Evolutionary conservation across 1,140 invertebrate genomes (phyloP).

Genomic region (Elymnias hypermnestra): DNA sequence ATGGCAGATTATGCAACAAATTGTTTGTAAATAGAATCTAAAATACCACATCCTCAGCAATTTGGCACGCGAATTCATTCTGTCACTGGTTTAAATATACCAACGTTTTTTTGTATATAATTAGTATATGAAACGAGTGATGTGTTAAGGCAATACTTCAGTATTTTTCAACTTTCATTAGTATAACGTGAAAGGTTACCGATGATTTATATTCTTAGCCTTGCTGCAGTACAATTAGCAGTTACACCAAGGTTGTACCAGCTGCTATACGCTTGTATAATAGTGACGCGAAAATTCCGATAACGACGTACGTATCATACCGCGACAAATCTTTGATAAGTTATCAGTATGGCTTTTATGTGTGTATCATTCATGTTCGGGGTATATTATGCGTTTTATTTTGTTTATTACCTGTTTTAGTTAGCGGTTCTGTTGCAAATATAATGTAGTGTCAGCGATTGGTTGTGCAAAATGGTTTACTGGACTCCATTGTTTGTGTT

Average conservation of each 20-base stretch:
- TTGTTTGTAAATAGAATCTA: too few relatives aligned
- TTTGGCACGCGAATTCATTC: too few relatives aligned
- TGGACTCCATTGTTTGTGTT: slow-evolving; percentile 27
- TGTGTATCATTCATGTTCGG: slow-evolving; percentile 20
- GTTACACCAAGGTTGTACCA: slow-evolving; percentile 14
- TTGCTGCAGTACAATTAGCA: slow-evolving; percentile 3
- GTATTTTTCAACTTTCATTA: slow-evolving; percentile 3
- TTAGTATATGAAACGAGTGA: too few relatives aligned
- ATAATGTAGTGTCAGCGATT: slow-evolving; percentile 14
- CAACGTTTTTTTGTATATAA: too few relatives aligned
- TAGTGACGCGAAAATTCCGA: slow-evolving; percentile 37
- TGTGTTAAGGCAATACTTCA: too few relatives aligned
- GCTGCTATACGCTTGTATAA: slow-evolving; percentile 12
- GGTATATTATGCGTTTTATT: slow-evolving; percentile 7
- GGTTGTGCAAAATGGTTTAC: slow-evolving; percentile 29
- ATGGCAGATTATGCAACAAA: too few relatives aligned
- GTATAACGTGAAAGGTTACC: slow-evolving; percentile 10
- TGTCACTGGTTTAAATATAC: too few relatives aligned
- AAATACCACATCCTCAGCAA: too few relatives aligned
- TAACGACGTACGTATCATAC: slow-evolving; percentile 37
- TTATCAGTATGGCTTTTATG: slow-evolving; percentile 44
- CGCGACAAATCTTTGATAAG: slow-evolving; percentile 53
- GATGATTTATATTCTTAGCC: too few relatives aligned
- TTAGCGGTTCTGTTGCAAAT: slow-evolving; percentile 6
- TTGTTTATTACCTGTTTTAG: slow-evolving; percentile 8